These are phyloP conservation scores for Camptogramma bilineatum DNA, from an alignment of 2,888 invertebrate species.

Conservation along the genomic window DNA sequence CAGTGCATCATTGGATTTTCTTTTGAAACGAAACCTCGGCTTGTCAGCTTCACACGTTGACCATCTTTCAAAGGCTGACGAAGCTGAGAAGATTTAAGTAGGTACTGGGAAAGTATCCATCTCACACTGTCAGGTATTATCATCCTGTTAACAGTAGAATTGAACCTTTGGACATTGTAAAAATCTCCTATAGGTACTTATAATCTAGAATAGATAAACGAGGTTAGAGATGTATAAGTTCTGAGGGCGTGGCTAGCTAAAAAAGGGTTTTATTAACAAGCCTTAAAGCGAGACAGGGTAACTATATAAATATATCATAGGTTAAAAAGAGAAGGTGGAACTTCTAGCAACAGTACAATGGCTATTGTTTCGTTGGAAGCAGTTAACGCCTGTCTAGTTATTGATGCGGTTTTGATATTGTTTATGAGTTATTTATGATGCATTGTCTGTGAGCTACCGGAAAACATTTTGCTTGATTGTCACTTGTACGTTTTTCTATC, in stretches of 20 bases:
- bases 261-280: conserved; percentile 24
- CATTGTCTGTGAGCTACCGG: conserved; percentile 27
- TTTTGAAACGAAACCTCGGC: too few relatives aligned
- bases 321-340: conserved; percentile 7
- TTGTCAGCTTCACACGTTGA: too few relatives aligned
- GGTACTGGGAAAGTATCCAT: too few relatives aligned
- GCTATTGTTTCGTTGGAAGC: conserved; percentile 24
- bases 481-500: conserved; percentile 12
- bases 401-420: conserved; percentile 27
- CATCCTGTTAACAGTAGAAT: too few relatives aligned
- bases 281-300: conserved; percentile 20
- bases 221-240: too few relatives aligned
- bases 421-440: conserved; percentile 25
- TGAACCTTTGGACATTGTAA: too few relatives aligned
- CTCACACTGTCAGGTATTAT: too few relatives aligned
- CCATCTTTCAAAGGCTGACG: too few relatives aligned
- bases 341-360: conserved; percentile 22
- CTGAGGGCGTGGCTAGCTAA: conserved; percentile 11
- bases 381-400: conserved; percentile 28
- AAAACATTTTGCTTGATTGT: conserved; percentile 13
- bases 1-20: too few relatives aligned
- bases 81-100: too few relatives aligned
- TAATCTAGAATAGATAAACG: too few relatives aligned
- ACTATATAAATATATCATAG: conserved; percentile 1
- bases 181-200: too few relatives aligned